Evolutionary conservation across 2,797 vertebrate genomes (phyloP).

Genomic region (Sebastes dallii): DNA sequence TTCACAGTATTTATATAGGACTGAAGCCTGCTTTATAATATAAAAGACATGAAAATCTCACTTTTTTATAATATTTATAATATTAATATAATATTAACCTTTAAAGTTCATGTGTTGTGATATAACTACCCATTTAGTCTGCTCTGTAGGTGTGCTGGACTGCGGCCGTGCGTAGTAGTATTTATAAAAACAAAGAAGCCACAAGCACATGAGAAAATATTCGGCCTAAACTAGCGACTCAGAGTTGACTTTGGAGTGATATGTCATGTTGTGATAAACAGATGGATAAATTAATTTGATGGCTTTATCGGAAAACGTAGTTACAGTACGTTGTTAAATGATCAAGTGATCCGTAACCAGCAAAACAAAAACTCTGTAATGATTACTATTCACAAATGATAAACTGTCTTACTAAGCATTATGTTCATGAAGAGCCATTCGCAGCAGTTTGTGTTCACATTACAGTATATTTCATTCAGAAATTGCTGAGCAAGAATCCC

Average conservation of each 20-base stretch:
- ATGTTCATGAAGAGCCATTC: neutral
- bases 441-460: constrained; percentile 15
- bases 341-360: neutral
- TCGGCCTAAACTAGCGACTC: neutral
- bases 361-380: neutral
- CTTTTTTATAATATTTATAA: too few species aligned
- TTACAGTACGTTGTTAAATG: neutral
- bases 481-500: constrained; percentile 30
- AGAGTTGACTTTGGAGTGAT: neutral
- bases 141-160: neutral
- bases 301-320: neutral
- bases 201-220: neutral
- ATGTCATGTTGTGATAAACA: neutral
- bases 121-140: neutral
- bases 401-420: neutral
- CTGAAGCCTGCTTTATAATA: too few species aligned
- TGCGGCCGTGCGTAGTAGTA: neutral
- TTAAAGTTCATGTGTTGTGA: neutral
- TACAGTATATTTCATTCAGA: constrained; percentile 22
- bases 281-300: neutral
- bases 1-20: too few species aligned
- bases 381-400: neutral
- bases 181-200: neutral
- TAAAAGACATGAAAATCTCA: too few species aligned
- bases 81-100: too few species aligned